Percentiles rank a stretch among this genome's conserved stretches.
Conservation (phyloP, 2,797 vertebrate species). For the Betta splendens region DNA sequence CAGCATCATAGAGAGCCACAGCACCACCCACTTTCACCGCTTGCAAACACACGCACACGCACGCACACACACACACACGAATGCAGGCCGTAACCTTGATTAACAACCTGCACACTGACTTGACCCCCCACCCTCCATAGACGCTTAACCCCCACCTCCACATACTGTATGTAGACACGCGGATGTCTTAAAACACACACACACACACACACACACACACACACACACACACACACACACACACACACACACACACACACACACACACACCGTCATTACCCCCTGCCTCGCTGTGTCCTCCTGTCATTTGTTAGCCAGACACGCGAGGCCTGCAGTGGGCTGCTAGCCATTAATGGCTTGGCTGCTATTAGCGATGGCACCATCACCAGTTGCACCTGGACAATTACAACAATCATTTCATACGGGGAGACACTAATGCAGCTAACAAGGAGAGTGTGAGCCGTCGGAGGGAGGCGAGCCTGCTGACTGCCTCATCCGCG, state of each 20-base stretch:
- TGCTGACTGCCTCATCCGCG: conserved; percentile 31
- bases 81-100: conserved; percentile 33
- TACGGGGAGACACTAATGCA: conserved; percentile 43
- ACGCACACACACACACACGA: too few species aligned
- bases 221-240: too few species aligned
- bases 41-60: conserved; percentile 21
- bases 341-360: conserved; percentile 45
- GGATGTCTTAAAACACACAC: too few species aligned
- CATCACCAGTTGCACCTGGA: conserved; percentile 55
- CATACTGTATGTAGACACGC: too few species aligned
- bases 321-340: conserved; percentile 31
- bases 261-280: conserved; percentile 44
- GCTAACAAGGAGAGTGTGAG: conserved; percentile 39
- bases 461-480: conserved; percentile 21
- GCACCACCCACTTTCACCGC: conserved; percentile 39
- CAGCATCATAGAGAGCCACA: conserved; percentile 58
- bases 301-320: conserved; percentile 29
- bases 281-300: conserved; percentile 27
- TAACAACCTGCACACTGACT: conserved; percentile 33
- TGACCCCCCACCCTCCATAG: neutral
- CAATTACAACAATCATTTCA: conserved; percentile 60
- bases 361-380: conserved; percentile 49
- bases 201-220: too few species aligned
- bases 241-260: neutral
- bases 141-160: conserved; percentile 5